A percentile compares a stretch with the other conserved stretches of the same genome.
Evolutionary conservation across 35 echinoderm and acorn worm genomes (phyloP).

Genomic region (Ophioderma brevispina): DNA sequence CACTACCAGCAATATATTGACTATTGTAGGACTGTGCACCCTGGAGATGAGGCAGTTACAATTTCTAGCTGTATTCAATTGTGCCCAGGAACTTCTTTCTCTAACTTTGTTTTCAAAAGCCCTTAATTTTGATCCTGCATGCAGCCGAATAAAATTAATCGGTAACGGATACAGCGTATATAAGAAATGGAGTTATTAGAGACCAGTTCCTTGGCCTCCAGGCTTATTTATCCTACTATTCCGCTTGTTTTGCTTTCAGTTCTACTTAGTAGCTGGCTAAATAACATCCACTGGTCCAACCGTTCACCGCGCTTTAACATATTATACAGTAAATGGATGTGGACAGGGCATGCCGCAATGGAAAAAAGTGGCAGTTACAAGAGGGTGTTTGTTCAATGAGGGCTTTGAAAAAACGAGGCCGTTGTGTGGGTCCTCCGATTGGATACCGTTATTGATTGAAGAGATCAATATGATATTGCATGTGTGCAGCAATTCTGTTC

Average conservation of each 20-base stretch:
- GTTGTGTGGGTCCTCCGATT: background rate
- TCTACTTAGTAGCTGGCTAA: background rate
- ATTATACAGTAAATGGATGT: background rate
- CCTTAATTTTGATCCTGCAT: background rate
- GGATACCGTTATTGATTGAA: background rate
- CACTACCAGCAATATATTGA: no score
- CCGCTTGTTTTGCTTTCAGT: background rate
- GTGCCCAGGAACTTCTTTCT: background rate
- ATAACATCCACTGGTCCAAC: background rate
- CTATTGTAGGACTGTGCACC: background rate
- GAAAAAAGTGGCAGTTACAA: background rate
- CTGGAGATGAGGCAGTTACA: background rate
- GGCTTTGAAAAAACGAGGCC: background rate
- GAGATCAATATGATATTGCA: background rate
- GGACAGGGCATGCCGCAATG: background rate
- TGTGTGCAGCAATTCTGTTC: background rate
- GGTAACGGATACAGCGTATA: background rate
- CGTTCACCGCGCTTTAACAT: background rate
- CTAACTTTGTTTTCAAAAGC: constrained; percentile 3
- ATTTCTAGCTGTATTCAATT: background rate
- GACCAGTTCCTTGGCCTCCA: background rate
- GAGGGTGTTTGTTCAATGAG: background rate
- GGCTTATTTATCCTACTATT: background rate
- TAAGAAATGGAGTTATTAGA: background rate
- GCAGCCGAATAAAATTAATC: background rate